Evolutionary conservation across 64 coral and sea anemone species (phyloP), one percentile per base, ranked within the genome.

Genomic region (Dendrophyllia cribrosa): DNA sequence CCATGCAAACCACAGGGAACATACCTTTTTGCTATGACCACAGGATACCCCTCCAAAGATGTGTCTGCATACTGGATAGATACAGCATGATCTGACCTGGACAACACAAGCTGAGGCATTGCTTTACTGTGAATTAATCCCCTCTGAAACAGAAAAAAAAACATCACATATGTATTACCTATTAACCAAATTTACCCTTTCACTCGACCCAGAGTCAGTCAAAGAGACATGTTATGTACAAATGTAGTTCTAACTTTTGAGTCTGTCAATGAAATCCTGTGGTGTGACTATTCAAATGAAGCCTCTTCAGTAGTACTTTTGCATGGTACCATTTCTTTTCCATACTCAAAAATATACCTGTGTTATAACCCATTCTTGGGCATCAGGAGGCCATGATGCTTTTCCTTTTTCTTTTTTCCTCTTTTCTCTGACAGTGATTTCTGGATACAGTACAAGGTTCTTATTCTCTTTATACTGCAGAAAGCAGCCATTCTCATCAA

Each of bases 361-460:
- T 49, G 91, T 93, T 55, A 99, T 94, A 16, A 94, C 74, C 97
- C 97, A 99, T 76, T 94, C 85, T 70, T 99, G 97, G 23, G 88
- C 76, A 72, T 99, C 94, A 46, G 88, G 77, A 13, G 94, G 94
- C 97, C 97, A 99, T 13, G 93, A 60, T 10, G 48, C 46, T 20
- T 48, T 90, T 59, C 86, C 63, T 60, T 78, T 34, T 34, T 34
- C 96, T 75, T 92, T 99, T 71, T 81, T 94, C 45, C 80, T 78
- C 88, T 99, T 99, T 48, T 64, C 84, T 16, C 87, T 88, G 16
- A 96, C 77, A 66, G 82, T 73, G 43, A 99, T 55, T 63, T 99
- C 94, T 34, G 97, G 97, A 25, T 96, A 99, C 26, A 99, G 72
- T 15, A 96, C 88, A 1, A 96, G 55, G 53, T 95, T 90, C 20